Conservation (phyloP, 2,113 vertebrate species). For the Ptychochromis oligacanthus region DNA sequence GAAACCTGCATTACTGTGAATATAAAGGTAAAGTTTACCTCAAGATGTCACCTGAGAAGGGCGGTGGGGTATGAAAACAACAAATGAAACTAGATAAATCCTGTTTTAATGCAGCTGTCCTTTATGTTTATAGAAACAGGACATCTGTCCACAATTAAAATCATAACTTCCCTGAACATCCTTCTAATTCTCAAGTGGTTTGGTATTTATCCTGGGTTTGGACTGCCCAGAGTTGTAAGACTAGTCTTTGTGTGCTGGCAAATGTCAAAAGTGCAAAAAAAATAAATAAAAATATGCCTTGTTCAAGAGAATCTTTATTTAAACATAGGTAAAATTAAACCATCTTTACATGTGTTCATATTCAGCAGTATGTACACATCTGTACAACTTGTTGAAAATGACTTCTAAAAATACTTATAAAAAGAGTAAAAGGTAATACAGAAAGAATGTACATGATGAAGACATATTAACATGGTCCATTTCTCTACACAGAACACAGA, state of each 20-base stretch:
- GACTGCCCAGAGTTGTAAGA: background rate
- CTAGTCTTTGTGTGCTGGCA: background rate
- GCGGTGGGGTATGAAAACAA: too few relatives aligned
- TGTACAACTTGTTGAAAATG: constrained; percentile 52
- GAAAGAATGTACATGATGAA: constrained; percentile 63
- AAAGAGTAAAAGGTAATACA: background rate
- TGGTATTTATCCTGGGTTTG: background rate
- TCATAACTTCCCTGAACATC: too few relatives aligned
- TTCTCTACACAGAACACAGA: constrained; percentile 41
- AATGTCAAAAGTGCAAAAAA: background rate
- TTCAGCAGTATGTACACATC: constrained; percentile 66
- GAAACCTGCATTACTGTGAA: too few relatives aligned
- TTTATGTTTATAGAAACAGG: too few relatives aligned
- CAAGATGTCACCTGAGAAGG: too few relatives aligned
- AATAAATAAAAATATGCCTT: background rate
- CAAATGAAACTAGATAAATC: too few relatives aligned
- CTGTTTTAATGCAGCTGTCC: too few relatives aligned
- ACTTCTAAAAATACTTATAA: constrained; percentile 32
- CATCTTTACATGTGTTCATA: constrained; percentile 55
- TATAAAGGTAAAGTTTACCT: too few relatives aligned
- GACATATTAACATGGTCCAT: constrained; percentile 36
- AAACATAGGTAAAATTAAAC: constrained; percentile 37
- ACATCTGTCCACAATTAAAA: too few relatives aligned
- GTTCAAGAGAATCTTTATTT: constrained; percentile 69
- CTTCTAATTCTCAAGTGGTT: background rate